Percentiles rank a stretch among this genome's conserved stretches.
These are phyloP conservation scores for Taphrorychus bicolor DNA, from an alignment of 2,888 invertebrate species.

Conservation along the genomic window DNA sequence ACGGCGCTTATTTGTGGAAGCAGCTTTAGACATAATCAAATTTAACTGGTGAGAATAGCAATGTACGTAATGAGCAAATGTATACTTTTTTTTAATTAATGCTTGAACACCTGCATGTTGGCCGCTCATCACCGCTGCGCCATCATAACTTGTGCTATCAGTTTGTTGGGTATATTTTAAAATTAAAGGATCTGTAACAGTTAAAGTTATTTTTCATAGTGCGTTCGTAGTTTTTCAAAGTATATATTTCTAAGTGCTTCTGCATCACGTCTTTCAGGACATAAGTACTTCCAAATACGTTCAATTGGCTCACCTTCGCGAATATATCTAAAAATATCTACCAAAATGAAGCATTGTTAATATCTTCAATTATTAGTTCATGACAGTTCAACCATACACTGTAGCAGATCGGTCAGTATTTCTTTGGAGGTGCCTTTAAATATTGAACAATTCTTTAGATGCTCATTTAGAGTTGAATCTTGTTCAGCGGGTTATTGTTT, in stretches of 20 bases:
- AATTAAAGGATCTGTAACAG: no score
- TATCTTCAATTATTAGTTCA: slow-evolving; percentile 41
- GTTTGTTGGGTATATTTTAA: slow-evolving; percentile 23
- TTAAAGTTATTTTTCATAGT: no score
- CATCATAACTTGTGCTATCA: slow-evolving; percentile 43
- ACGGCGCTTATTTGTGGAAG: slow-evolving; percentile 34
- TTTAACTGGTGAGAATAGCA: slow-evolving; percentile 43
- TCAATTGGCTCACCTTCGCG: no score
- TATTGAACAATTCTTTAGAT: no score
- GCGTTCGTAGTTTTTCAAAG: no score
- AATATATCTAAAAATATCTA: slow-evolving; percentile 49
- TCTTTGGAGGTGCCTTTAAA: slow-evolving; percentile 23
- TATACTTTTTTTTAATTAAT: slow-evolving; percentile 42
- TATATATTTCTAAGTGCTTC: no score
- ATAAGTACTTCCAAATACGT: no score
- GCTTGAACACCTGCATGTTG: slow-evolving; percentile 37
- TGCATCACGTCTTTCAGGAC: no score
- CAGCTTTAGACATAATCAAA: slow-evolving; percentile 43
- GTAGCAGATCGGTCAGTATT: slow-evolving; percentile 17
- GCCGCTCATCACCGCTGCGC: slow-evolving; percentile 43
- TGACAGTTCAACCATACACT: slow-evolving; percentile 22
- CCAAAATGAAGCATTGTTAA: slow-evolving; percentile 45
- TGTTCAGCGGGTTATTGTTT: no score
- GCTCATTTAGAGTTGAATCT: no score
- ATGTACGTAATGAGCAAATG: slow-evolving; percentile 41